Conservation (phyloP, 2,113 vertebrate genomes). For the Anser cygnoides region DNA sequence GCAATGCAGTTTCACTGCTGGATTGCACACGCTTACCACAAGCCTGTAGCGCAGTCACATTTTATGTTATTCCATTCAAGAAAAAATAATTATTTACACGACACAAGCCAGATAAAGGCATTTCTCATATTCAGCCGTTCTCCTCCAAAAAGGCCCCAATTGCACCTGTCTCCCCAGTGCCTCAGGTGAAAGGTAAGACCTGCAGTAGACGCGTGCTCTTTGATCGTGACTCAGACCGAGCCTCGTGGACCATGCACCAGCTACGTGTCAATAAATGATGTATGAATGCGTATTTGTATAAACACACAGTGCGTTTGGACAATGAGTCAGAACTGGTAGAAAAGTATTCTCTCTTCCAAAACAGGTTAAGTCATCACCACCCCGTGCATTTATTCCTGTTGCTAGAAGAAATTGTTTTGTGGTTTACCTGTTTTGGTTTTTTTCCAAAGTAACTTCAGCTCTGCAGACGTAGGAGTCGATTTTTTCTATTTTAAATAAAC, state of each 20-base stretch:
- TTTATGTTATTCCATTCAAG: neutral
- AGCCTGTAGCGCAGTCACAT: neutral
- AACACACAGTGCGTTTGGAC: neutral
- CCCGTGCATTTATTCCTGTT: neutral
- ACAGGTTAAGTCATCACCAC: neutral
- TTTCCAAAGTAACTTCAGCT: neutral
- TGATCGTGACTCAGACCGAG: neutral
- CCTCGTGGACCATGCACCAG: neutral
- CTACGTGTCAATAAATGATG: neutral
- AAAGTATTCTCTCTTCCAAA: neutral
- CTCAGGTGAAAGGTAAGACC: neutral
- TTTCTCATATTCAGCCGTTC: neutral
- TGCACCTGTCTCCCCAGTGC: fast-evolving
- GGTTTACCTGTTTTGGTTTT: neutral
- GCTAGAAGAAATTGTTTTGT: neutral
- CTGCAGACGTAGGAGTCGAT: neutral
- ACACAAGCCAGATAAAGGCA: neutral
- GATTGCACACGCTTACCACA: no score
- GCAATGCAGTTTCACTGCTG: neutral
- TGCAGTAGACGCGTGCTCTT: neutral
- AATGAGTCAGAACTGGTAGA: neutral
- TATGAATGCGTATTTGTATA: neutral
- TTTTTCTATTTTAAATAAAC: neutral
- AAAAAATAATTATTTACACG: neutral
- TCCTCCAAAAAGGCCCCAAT: neutral